Conservation (phyloP, 2,888 invertebrate species). For the Atrina japonica region DNA sequence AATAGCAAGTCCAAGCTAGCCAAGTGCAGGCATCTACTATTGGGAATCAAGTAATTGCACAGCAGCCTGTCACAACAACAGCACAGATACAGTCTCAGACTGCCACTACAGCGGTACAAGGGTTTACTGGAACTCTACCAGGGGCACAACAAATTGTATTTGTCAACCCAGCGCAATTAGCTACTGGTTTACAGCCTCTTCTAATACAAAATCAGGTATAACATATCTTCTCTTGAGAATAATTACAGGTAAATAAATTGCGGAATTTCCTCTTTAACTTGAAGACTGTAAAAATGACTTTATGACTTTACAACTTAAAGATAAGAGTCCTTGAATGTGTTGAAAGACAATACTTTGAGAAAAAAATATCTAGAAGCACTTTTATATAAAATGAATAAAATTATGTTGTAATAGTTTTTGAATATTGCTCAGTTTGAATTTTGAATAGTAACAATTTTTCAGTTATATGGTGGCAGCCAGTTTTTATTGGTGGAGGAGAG, state of each 20-base stretch:
- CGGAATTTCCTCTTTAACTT: neutral
- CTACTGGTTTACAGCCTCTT: conserved; percentile 64
- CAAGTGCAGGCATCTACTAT: conserved; percentile 15
- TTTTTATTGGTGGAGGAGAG: too few relatives aligned
- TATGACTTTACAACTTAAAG: too few relatives aligned
- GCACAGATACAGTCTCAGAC: conserved; percentile 18
- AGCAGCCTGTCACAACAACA: conserved; percentile 12
- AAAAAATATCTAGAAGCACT: too few relatives aligned
- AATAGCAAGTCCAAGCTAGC: conserved; percentile 30
- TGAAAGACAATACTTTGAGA: too few relatives aligned
- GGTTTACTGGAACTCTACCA: conserved; percentile 28
- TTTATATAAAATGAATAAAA: too few relatives aligned
- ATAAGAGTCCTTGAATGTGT: too few relatives aligned
- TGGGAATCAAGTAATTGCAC: conserved; percentile 2
- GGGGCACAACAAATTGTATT: conserved; percentile 70
- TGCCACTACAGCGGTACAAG: conserved; percentile 23
- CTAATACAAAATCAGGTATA: conserved; percentile 44
- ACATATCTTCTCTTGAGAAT: neutral
- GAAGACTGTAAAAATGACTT: too few relatives aligned
- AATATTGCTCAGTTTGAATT: too few relatives aligned
- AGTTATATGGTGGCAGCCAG: too few relatives aligned
- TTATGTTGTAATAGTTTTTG: too few relatives aligned
- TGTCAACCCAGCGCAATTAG: conserved; percentile 68
- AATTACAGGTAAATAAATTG: neutral
- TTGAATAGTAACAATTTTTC: too few relatives aligned